Evolutionary conservation across 2,113 vertebrate genomes (phyloP).

Genomic region (Pagrus major): DNA sequence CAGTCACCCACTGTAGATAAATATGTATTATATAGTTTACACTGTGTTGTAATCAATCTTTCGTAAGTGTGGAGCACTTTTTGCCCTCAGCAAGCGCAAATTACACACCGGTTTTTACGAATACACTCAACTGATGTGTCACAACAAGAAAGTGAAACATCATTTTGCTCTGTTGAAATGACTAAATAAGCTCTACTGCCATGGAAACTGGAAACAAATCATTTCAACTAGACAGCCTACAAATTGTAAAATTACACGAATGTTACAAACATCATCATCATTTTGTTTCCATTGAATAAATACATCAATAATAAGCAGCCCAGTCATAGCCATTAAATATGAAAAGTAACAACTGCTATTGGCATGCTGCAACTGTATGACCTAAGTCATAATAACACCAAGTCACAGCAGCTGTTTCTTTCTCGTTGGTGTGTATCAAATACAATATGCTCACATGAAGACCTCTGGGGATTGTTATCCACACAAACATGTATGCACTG

Average conservation of each 20-base stretch:
- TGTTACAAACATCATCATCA: conserved; percentile 1
- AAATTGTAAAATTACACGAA: conserved; percentile 22
- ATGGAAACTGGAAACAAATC: neutral
- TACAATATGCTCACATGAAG: neutral
- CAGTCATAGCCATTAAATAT: neutral
- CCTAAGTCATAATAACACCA: neutral
- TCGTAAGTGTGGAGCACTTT: neutral
- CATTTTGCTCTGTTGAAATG: neutral
- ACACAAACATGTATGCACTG: neutral
- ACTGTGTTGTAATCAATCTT: conserved; percentile 6
- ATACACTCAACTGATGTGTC: conserved; percentile 6
- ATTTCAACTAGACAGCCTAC: neutral
- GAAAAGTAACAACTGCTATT: neutral
- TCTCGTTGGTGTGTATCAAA: neutral
- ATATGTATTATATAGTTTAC: conserved; percentile 14
- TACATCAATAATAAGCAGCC: conserved; percentile 4
- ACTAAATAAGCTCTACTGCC: neutral
- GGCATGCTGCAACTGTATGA: neutral
- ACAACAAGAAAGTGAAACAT: neutral
- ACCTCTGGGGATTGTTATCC: neutral
- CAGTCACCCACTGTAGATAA: conserved; percentile 7
- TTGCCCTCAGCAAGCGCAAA: conserved; percentile 7
- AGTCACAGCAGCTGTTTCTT: neutral
- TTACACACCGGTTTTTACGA: neutral
- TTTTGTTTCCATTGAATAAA: conserved; percentile 17